A percentile compares a stretch with the other conserved stretches of the same genome.
phyloP scores from a whole-genome alignment of 2,113 vertebrate species.

The Synodontis membranacea region DNA sequence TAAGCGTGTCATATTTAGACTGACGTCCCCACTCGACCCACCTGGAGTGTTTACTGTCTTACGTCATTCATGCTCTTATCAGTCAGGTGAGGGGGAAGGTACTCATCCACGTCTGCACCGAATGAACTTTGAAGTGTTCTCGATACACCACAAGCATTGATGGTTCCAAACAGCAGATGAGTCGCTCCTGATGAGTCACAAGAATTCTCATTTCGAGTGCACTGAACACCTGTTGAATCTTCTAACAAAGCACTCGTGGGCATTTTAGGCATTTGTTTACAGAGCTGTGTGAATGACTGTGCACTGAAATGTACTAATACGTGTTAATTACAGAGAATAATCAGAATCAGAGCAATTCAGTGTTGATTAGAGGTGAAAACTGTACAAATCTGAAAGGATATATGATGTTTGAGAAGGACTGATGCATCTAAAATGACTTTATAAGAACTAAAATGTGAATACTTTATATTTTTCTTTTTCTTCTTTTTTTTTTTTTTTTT shows the following conservation, averaged over 20 bases:
- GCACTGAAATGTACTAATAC: constrained; percentile 3
- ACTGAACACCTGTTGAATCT: constrained; percentile 28
- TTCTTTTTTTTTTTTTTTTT: too few relatives aligned
- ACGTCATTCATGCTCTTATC: not conserved
- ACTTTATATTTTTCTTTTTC: too few relatives aligned
- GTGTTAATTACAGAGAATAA: constrained; percentile 15
- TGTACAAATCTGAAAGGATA: not conserved
- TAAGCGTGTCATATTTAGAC: not conserved
- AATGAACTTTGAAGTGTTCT: not conserved
- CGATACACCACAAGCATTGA: not conserved
- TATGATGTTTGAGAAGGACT: not conserved
- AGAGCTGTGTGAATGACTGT: constrained; percentile 20
- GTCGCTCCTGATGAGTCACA: constrained; percentile 24
- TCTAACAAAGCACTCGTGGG: constrained; percentile 26
- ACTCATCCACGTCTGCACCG: not conserved
- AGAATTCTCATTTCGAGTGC: constrained; percentile 27
- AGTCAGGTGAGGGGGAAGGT: constrained; percentile 7
- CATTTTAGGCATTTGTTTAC: constrained; percentile 1
- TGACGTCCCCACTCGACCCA: not conserved
- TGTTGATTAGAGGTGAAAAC: not conserved
- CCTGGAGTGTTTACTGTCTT: not conserved
- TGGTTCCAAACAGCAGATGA: constrained; percentile 4
- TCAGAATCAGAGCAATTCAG: not conserved
- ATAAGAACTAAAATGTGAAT: not conserved
- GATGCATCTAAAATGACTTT: not conserved